A percentile compares a stretch with the other conserved stretches of the same genome.
Conservation (phyloP, 2,797 vertebrate species). For the Acrossocheilus fasciatus region DNA sequence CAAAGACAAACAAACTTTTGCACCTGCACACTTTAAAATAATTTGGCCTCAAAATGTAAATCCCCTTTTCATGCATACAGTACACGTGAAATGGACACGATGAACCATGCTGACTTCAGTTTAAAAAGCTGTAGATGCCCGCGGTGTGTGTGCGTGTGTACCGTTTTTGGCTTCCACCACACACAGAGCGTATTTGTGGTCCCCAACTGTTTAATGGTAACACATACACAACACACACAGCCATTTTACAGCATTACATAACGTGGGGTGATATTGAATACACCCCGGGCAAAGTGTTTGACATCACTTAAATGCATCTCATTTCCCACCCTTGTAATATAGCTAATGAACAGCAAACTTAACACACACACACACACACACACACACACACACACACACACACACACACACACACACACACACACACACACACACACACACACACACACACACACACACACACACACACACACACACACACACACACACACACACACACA, state of each 20-base stretch:
- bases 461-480: too few relatives aligned
- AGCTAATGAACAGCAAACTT: conserved; percentile 36
- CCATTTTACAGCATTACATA: conserved; percentile 35
- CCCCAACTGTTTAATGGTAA: conserved; percentile 40
- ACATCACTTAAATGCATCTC: conserved; percentile 42
- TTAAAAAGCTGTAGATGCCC: conserved; percentile 30
- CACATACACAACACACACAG: conserved; percentile 13
- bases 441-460: neutral
- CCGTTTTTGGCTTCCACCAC: conserved; percentile 18
- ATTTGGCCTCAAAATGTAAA: neutral
- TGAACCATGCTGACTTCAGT: conserved; percentile 11
- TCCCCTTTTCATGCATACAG: neutral
- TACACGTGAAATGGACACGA: neutral
- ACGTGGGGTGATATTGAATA: conserved; percentile 41
- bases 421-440: too few relatives aligned
- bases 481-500: too few relatives aligned
- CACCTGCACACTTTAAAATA: neutral
- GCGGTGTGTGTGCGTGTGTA: neutral
- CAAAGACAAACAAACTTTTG: neutral
- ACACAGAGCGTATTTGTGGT: conserved; percentile 38
- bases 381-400: neutral
- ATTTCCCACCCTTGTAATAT: conserved; percentile 39
- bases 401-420: too few relatives aligned
- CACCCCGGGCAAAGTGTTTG: conserved; percentile 40
- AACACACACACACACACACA: neutral